Conservation (phyloP, 1,140 invertebrate genomes). For the Listronotus oregonensis region DNA sequence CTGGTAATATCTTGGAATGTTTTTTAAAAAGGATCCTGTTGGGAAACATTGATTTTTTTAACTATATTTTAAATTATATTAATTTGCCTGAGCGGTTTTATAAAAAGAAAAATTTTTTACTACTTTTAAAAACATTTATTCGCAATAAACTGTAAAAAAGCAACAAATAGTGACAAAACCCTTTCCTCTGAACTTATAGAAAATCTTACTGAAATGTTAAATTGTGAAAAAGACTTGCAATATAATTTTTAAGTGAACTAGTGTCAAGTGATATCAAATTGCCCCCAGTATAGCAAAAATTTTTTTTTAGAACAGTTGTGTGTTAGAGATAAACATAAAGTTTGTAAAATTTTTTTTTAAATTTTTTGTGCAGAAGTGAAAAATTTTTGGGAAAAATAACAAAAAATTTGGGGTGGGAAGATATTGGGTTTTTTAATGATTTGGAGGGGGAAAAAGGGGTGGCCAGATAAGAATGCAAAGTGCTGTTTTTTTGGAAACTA, state of each 20-base stretch:
- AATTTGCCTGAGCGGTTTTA: conserved; percentile 57
- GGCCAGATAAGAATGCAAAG: too few species aligned
- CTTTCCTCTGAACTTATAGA: conserved; percentile 59
- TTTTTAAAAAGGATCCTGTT: conserved; percentile 60
- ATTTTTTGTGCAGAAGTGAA: conserved; percentile 51
- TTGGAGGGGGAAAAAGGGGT: too few species aligned
- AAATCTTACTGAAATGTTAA: conserved; percentile 58
- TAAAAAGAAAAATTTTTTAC: conserved; percentile 59
- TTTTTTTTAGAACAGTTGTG: conserved; percentile 75
- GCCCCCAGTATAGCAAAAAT: conserved; percentile 62
- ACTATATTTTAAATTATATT: conserved; percentile 74
- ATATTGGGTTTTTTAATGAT: not conserved
- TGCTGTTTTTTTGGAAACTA: too few species aligned
- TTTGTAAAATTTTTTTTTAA: conserved; percentile 49
- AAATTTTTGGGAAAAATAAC: conserved; percentile 57
- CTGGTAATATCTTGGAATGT: conserved; percentile 58
- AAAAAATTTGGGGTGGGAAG: conserved; percentile 45
- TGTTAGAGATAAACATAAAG: conserved; percentile 56
- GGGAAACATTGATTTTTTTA: conserved; percentile 74
- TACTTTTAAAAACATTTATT: conserved; percentile 55
- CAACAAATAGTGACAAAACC: conserved; percentile 62
- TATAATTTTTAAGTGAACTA: conserved; percentile 69
- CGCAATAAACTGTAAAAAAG: conserved; percentile 56
- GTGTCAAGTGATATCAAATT: conserved; percentile 62
- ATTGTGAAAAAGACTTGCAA: conserved; percentile 57